Evolutionary conservation across 2,888 invertebrate genomes (phyloP).

Genomic region (Calameuta filiformis): DNA sequence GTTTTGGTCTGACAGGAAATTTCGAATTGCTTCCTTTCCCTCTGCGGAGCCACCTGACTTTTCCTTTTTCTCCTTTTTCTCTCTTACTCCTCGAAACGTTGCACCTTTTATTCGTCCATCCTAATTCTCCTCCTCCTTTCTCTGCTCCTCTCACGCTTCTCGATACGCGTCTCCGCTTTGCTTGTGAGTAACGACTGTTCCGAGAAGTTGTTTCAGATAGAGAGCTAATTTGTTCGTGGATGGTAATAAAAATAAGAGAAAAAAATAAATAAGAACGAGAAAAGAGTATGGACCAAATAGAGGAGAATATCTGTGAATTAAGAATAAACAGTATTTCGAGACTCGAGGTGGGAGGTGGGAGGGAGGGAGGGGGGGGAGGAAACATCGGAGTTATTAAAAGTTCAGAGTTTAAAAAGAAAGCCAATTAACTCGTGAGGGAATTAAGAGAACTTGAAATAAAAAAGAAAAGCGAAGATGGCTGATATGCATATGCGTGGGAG

Average conservation of each 20-base stretch:
- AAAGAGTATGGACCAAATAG: background rate
- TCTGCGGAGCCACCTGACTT: background rate
- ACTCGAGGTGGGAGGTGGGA: too few relatives aligned
- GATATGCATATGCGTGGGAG: background rate
- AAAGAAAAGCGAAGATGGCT: background rate
- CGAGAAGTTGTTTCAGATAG: constrained; percentile 64
- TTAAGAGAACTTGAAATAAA: background rate
- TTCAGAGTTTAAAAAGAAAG: background rate
- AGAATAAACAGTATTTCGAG: background rate
- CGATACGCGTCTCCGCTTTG: constrained; percentile 36
- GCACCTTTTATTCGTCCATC: constrained; percentile 27
- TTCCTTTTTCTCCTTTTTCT: constrained; percentile 16
- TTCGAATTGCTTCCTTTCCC: constrained; percentile 45
- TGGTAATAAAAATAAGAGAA: constrained; percentile 15
- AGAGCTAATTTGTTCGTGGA: constrained; percentile 63
- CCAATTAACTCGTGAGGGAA: background rate
- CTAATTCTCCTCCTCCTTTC: constrained; percentile 32
- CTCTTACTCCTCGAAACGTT: constrained; percentile 19
- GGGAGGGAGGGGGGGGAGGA: background rate
- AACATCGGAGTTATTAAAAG: background rate
- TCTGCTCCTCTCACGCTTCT: constrained; percentile 26
- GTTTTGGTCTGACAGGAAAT: constrained; percentile 43
- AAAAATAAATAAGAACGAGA: background rate
- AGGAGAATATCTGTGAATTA: background rate
- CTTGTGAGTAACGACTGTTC: constrained; percentile 62